Conservation (phyloP, 2,797 vertebrate genomes). For the Argentina silus region DNA sequence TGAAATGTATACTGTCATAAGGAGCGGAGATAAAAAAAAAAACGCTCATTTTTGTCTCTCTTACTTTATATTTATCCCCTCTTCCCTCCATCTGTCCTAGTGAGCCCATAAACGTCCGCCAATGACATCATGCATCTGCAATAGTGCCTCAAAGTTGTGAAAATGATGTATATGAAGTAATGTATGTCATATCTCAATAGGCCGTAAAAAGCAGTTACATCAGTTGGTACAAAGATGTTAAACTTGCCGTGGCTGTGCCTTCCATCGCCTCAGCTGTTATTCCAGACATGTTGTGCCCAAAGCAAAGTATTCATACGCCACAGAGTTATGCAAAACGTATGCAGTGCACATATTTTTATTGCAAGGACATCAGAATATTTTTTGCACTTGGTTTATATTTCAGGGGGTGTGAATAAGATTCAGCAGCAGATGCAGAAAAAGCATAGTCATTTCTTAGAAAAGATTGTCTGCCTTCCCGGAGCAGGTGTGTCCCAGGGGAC, state of each 20-base stretch:
- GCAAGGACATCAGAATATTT: conserved; percentile 35
- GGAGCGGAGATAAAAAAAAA: background rate
- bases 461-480: conserved; percentile 26
- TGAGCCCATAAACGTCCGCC: conserved; percentile 3
- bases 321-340: conserved; percentile 23
- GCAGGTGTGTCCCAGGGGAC: conserved; percentile 34
- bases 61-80: background rate
- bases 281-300: conserved; percentile 15
- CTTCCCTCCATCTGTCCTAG: background rate
- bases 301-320: conserved; percentile 39
- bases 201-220: conserved; percentile 3
- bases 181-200: conserved; percentile 19
- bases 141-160: conserved; percentile 22
- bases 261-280: conserved; percentile 1
- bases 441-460: conserved; percentile 27
- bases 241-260: conserved; percentile 6
- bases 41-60: background rate
- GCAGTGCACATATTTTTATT: conserved; percentile 26
- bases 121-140: conserved; percentile 20
- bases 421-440: conserved; percentile 27
- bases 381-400: conserved; percentile 20
- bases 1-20: background rate
- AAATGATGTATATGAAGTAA: conserved; percentile 20
- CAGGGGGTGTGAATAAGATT: conserved; percentile 32
- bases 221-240: conserved; percentile 19